phyloP scores from a whole-genome alignment of 1,140 invertebrate species.

The Drosophila carrolli region DNA sequence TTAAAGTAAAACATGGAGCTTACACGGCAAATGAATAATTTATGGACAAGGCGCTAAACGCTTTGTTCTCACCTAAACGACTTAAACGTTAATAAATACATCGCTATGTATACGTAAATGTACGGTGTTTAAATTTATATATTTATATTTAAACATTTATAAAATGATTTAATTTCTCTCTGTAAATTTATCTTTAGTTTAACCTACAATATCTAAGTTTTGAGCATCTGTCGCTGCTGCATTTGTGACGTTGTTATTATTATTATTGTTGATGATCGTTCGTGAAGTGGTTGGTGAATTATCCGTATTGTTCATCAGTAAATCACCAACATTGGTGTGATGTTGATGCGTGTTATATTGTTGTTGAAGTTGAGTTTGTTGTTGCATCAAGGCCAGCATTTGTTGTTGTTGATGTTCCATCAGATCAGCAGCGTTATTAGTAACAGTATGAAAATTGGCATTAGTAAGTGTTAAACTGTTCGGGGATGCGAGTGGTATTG shows the following conservation, averaged over 20 bases:
- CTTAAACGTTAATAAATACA: constrained; percentile 53
- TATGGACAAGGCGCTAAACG: constrained; percentile 49
- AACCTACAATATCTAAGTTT: constrained; percentile 84
- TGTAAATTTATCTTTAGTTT: constrained; percentile 60
- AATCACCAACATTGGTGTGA: constrained; percentile 56
- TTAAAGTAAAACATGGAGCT: constrained; percentile 31
- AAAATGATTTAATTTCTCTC: constrained; percentile 54
- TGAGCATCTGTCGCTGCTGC: constrained; percentile 84
- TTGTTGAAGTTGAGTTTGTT: constrained; percentile 82
- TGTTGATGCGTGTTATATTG: constrained; percentile 71
- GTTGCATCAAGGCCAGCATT: constrained; percentile 77
- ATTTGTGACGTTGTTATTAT: constrained; percentile 44
- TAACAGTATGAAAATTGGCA: constrained; percentile 79
- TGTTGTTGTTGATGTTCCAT: constrained; percentile 73
- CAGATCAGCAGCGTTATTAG: constrained; percentile 76
- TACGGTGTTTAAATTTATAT: constrained; percentile 47
- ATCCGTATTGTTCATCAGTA: constrained; percentile 43
- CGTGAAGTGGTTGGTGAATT: constrained; percentile 47
- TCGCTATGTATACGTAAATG: constrained; percentile 45
- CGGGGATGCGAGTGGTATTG: constrained; percentile 41
- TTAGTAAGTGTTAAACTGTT: constrained; percentile 80
- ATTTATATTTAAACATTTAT: constrained; percentile 73
- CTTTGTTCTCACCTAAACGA: constrained; percentile 39
- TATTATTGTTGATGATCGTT: constrained; percentile 52
- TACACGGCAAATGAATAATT: constrained; percentile 29